Base-by-base conservation (phyloP, 2,797 vertebrate genomes). In the Sebastes reedi region DNA sequence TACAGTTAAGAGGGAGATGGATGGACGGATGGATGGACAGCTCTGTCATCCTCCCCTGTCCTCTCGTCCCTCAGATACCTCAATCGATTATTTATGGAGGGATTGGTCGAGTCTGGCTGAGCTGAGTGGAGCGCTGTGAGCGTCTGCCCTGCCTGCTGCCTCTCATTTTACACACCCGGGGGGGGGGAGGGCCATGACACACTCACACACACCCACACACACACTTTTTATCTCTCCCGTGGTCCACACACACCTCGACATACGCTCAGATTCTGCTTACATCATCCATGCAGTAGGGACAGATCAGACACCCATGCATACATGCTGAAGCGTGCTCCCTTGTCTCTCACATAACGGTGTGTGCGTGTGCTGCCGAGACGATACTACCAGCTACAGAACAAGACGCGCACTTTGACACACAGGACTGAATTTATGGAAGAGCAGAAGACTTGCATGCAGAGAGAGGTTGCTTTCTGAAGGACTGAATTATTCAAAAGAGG, bases 61-160 rank as follows among this genome's bases (percentile, higher is more conserved):
- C 14, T 65, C 29, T 76, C 50, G n/a, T 66, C 65, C 69, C 72
- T 83, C 67, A 60, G 22, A 42, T 54, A 69, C 59, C 72, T 70
- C 52, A 12, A 86, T 92, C 85, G 74, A 83, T 88, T 83, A 75
- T 86, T 80, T 85, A 71, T 32, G 20, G 36, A 24, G 46, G 62
- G 87, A 92, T 92, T 94, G 86, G 87, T 93, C 2, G 72, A 72
- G 90, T 87, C 93, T 93, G 86, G 76, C 84, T 74, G 86, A 90
- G 90, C 14, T 70, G 86, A 89, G 90, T 89, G 65, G 60, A 84
- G 85, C 18, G 2, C 85, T 80, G 72, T 42, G 72, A 87, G 87
- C 82, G 72, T 93, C 92, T 92, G 88, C 91, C 83, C 81, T 90
- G 92, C 93, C 94, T 94, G 92, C 92, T 95, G 91, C 83, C 92